Evolutionary conservation across 2,888 invertebrate species (phyloP), one percentile per base, ranked within the genome.

Genomic region (Agrotis ipsilon): DNA sequence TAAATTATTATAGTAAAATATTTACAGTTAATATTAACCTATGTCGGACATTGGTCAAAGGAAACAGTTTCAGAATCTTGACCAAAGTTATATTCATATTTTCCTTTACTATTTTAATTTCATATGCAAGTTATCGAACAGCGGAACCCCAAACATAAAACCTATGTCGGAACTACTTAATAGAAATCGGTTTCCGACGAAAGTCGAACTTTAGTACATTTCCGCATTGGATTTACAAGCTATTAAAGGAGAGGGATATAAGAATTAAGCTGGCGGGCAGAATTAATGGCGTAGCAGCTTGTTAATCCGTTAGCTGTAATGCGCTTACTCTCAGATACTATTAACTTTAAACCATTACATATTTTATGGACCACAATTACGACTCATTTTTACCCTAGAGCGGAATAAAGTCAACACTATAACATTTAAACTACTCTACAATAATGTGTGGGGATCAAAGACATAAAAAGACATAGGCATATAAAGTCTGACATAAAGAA

Each of bases 301-400:
- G 79, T 75, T 83, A 86, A 83, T 83, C 76, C 77, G 65, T 78
- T 79, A 75, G 70, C 78, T 71, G 74, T 80, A 81, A 84, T 80
- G 78, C 78, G 83, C 79, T 87, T 85, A 86, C 80, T 81, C 84
- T 85, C 72, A 68, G 61, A 78, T 68, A 70, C 68, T 71, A 72
- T 80, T 76, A 80, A 79, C 64, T 76, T 68, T 59, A 76, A 75
- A 59, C 66, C 51, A 73, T 73, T 69, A 79, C 48, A 57, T 64
- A 39, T 68, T 80, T 78, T 71, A 78, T 67, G 51, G 27, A 68
- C 72, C 27, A 73, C 68, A 75, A 71, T 75, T 68, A 68, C 49
- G 72, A 58, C 59, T 62, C 66, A 64, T 68, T 78, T 78, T 63
- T 60, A 72, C 64, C 24, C 9, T 70, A 14, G 45, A 14, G 39